Conservation (phyloP, 2,888 invertebrate species). For the Hemistola chrysoprasaria region DNA sequence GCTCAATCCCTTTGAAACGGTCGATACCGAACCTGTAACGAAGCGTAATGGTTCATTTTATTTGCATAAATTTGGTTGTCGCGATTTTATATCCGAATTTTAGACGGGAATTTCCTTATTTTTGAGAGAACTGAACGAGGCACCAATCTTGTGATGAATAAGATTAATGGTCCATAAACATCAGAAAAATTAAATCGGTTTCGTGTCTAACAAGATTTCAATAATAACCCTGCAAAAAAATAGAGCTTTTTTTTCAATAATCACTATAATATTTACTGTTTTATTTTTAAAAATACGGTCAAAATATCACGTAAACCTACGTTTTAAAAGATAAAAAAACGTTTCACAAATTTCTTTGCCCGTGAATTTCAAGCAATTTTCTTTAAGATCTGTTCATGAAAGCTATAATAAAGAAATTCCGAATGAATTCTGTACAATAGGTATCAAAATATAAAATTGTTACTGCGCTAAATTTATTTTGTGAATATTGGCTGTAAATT, state of each 20-base stretch:
- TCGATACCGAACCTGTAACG: conserved; percentile 64
- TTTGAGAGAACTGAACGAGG: conserved; percentile 31
- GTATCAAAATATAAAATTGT: conserved; percentile 4
- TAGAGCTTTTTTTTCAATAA: conserved; percentile 6
- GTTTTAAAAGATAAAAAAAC: conserved; percentile 13
- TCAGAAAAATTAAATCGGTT: conserved; percentile 23
- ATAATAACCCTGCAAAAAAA: conserved; percentile 14
- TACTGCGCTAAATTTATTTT: conserved; percentile 6
- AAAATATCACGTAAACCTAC: conserved; percentile 19
- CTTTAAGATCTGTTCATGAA: conserved; percentile 25
- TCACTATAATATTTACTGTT: conserved; percentile 3
- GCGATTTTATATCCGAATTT: conserved; percentile 58
- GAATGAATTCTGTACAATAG: conserved; percentile 17
- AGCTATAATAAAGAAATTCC: conserved; percentile 21
- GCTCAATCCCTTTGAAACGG: conserved; percentile 59
- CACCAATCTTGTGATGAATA: conserved; percentile 22
- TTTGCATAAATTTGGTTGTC: conserved; percentile 73
- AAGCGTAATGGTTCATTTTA: conserved; percentile 71
- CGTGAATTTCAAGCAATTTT: conserved; percentile 22
- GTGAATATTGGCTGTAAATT: conserved; percentile 7
- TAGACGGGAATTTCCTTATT: conserved; percentile 38
- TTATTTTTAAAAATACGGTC: conserved; percentile 4
- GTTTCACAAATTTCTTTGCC: conserved; percentile 12
- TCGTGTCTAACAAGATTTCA: conserved; percentile 22
- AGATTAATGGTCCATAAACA: conserved; percentile 23